phyloP scores from a whole-genome alignment of 1,140 invertebrate genomes.

The Drosophila suzukii region DNA sequence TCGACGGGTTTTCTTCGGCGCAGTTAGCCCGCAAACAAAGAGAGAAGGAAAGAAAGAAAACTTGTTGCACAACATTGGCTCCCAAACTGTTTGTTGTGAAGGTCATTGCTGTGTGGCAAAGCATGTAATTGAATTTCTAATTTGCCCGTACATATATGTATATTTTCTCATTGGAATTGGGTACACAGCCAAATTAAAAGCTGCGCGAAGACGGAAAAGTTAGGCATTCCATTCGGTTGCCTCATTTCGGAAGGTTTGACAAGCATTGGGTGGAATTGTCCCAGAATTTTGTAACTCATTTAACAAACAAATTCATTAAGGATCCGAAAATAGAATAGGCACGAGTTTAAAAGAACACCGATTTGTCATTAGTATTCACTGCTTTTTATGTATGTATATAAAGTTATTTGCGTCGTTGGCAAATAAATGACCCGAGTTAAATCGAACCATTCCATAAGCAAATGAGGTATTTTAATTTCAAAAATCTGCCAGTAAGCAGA shows the following conservation, averaged over 20 bases:
- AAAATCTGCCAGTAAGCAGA: not conserved
- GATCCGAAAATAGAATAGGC: not conserved
- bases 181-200: constrained; percentile 14
- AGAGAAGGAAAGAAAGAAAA: constrained; percentile 53
- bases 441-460: not conserved
- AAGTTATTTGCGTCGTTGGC: not conserved
- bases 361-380: not conserved
- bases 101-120: constrained; percentile 50
- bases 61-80: constrained; percentile 72
- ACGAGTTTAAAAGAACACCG: not conserved
- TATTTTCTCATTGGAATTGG: constrained; percentile 3
- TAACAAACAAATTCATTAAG: not conserved
- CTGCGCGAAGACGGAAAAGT: constrained; percentile 24
- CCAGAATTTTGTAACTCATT: not conserved
- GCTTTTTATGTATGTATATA: not conserved
- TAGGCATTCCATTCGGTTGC: constrained; percentile 5
- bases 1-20: constrained; percentile 35
- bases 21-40: constrained; percentile 21
- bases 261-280: not conserved
- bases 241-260: constrained; percentile 32
- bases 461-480: not conserved
- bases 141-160: constrained; percentile 21
- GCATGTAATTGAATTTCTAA: constrained; percentile 36
- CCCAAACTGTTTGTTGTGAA: constrained; percentile 45
- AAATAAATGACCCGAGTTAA: not conserved